phyloP scores from a whole-genome alignment of 2,113 vertebrate genomes.

The Indicator maculatus region DNA sequence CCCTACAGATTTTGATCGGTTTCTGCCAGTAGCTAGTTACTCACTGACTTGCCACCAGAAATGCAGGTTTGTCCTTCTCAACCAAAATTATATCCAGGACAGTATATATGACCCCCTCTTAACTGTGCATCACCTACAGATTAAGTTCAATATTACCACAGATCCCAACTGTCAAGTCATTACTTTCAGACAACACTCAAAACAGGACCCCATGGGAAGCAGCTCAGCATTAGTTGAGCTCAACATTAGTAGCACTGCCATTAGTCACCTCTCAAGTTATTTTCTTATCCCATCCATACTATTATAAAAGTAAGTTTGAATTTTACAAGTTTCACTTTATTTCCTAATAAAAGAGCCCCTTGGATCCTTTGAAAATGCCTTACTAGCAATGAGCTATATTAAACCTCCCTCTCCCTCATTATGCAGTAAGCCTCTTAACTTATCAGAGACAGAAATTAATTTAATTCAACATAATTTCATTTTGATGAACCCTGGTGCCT shows the following conservation, averaged over 20 bases:
- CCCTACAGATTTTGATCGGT: background rate
- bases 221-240: background rate
- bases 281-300: background rate
- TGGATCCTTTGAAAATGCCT: background rate
- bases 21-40: background rate
- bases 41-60: background rate
- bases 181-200: background rate
- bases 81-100: background rate
- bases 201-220: background rate
- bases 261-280: background rate
- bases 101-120: background rate
- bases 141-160: background rate
- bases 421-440: slow-evolving; percentile 38
- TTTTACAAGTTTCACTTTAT: background rate
- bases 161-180: background rate
- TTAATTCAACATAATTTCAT: slow-evolving; percentile 22
- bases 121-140: background rate
- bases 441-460: slow-evolving; percentile 46
- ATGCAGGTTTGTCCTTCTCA: background rate
- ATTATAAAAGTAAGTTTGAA: background rate
- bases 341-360: background rate
- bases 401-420: slow-evolving; percentile 1
- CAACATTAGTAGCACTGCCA: no score
- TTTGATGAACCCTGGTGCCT: slow-evolving; percentile 2
- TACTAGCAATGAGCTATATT: background rate